Conservation (phyloP, 1,140 invertebrate genomes). For the Aphelinus atriplicis region DNA sequence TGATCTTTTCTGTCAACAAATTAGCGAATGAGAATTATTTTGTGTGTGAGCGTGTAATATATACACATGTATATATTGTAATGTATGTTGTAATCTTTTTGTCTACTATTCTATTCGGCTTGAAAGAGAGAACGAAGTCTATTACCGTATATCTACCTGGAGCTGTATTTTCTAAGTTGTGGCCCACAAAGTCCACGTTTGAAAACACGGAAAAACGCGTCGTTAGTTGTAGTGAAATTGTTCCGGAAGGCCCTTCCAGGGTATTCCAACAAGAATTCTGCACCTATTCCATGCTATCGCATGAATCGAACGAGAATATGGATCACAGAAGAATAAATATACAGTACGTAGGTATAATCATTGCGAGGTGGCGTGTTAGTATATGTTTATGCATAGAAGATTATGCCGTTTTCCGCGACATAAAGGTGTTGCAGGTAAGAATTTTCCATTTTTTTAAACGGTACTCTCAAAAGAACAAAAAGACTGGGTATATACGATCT, state of each 20-base stretch:
- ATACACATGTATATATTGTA: neutral
- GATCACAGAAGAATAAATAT: too few species aligned
- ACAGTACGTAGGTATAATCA: too few species aligned
- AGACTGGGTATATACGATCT: too few species aligned
- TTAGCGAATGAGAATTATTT: neutral
- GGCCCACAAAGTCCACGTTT: neutral
- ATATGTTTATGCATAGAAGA: too few species aligned
- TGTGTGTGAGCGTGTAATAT: too few species aligned
- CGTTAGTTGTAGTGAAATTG: slow-evolving; percentile 27
- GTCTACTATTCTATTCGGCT: neutral
- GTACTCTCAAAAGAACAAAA: neutral
- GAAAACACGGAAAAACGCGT: slow-evolving; percentile 15
- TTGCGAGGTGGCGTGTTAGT: too few species aligned
- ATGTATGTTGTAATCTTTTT: too few species aligned
- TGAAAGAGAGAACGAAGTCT: neutral
- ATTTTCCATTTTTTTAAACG: neutral
- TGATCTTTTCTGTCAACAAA: slow-evolving; percentile 36
- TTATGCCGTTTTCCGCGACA: too few species aligned
- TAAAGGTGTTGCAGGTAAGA: too few species aligned
- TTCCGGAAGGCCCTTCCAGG: neutral
- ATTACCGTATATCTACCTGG: slow-evolving; percentile 17
- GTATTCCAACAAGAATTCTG: slow-evolving; percentile 25
- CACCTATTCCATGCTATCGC: slow-evolving; percentile 12
- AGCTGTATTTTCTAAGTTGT: slow-evolving; percentile 7
- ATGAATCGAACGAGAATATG: neutral